phyloP scores from a whole-genome alignment of 2,888 invertebrate genomes.

The Drosophila parthenogenetica region DNA sequence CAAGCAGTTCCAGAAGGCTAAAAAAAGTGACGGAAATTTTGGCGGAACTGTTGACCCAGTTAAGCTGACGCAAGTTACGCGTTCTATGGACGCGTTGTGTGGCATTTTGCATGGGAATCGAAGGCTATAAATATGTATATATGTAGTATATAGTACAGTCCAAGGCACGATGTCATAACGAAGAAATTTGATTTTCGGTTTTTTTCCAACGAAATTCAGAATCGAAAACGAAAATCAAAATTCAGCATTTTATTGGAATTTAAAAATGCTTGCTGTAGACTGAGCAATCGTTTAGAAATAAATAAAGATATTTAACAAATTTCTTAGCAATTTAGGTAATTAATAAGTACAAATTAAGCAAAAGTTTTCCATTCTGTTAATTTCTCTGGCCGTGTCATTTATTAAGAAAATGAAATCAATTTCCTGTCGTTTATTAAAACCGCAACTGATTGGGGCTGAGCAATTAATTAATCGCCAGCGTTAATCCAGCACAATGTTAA shows the following conservation, averaged over 20 bases:
- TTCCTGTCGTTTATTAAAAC: neutral
- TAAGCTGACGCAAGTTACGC: constrained; percentile 47
- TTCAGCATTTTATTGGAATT: neutral
- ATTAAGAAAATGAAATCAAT: constrained; percentile 9
- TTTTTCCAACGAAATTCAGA: constrained; percentile 19
- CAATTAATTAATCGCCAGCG: constrained; percentile 51
- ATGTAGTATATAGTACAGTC: neutral
- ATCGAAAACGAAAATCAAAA: constrained; percentile 23
- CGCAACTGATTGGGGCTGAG: constrained; percentile 35
- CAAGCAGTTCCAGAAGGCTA: neutral
- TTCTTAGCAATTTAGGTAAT: neutral
- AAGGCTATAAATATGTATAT: constrained; percentile 48
- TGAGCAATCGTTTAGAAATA: neutral
- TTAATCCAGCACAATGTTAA: constrained; percentile 22
- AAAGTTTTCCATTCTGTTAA: neutral
- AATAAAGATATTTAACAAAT: neutral
- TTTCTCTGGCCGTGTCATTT: constrained; percentile 25
- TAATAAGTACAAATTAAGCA: neutral
- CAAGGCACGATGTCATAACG: constrained; percentile 42
- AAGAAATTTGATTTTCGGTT: constrained; percentile 27
- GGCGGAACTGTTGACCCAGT: constrained; percentile 73
- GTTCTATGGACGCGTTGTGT: constrained; percentile 19
- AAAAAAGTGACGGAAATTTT: constrained; percentile 28
- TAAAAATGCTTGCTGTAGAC: neutral
- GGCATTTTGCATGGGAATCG: constrained; percentile 30